These are phyloP conservation scores for Himalopsyche kuldschensis DNA, from an alignment of 2,888 invertebrate genomes.

Conservation along the genomic window DNA sequence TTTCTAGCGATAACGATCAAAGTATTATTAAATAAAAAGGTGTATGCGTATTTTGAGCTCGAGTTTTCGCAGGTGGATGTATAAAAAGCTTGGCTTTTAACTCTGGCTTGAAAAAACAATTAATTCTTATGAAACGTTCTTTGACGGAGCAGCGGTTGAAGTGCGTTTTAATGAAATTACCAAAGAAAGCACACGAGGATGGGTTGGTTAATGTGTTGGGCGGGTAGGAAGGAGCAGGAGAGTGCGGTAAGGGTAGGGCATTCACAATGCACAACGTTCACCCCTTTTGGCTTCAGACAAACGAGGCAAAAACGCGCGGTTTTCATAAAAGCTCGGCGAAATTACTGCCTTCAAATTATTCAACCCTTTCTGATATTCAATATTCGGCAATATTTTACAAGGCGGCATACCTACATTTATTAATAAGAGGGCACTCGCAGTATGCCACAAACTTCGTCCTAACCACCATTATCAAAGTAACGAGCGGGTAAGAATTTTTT, in stretches of 20 bases:
- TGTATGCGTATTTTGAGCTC: background rate
- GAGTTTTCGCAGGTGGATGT: background rate
- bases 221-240: background rate
- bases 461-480: background rate
- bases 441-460: background rate
- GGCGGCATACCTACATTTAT: background rate
- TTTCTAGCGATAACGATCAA: too few species aligned
- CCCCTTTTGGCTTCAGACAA: background rate
- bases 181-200: slow-evolving; percentile 12
- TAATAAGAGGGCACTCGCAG: background rate
- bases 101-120: slow-evolving; percentile 15
- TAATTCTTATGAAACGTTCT: slow-evolving; percentile 24
- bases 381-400: background rate
- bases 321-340: background rate
- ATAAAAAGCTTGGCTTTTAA: background rate
- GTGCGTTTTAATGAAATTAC: slow-evolving; percentile 28
- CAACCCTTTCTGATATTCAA: background rate
- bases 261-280: background rate
- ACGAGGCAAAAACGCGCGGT: slow-evolving; percentile 4
- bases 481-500: background rate
- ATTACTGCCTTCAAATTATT: background rate
- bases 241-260: background rate
- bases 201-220: background rate
- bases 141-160: slow-evolving; percentile 9
- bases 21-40: background rate